phyloP scores from a whole-genome alignment of 2,888 invertebrate genomes.

The Carcina quercana region DNA sequence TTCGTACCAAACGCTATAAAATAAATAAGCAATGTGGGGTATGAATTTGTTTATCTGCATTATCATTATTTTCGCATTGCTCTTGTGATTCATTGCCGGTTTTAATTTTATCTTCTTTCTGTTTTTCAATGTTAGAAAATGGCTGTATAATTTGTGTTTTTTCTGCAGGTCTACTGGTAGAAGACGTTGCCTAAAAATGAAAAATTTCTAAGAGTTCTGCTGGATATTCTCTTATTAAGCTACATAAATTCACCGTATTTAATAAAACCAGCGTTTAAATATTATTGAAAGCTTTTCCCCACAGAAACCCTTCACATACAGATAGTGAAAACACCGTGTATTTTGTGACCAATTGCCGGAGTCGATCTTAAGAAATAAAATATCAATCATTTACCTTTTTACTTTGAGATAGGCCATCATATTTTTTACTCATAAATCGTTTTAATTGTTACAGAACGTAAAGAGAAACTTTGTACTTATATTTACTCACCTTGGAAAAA shows the following conservation, averaged over 20 bases:
- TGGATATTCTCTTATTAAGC: too few species aligned
- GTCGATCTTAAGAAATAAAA: constrained; percentile 5
- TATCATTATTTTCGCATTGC: constrained; percentile 17
- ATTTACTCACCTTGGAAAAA: constrained; percentile 4
- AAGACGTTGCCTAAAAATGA: constrained; percentile 18
- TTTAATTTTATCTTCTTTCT: constrained; percentile 16
- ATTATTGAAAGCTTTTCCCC: background rate
- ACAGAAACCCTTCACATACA: constrained; percentile 1
- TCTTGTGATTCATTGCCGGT: constrained; percentile 16
- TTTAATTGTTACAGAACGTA: constrained; percentile 9
- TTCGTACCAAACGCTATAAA: too few species aligned
- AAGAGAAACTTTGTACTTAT: constrained; percentile 6
- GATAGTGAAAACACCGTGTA: background rate
- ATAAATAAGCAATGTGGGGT: too few species aligned
- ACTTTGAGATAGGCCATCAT: constrained; percentile 11
- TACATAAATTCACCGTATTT: constrained; percentile 2
- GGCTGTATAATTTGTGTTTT: constrained; percentile 19
- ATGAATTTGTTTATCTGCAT: constrained; percentile 17
- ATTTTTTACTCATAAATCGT: constrained; percentile 9
- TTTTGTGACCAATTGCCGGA: constrained; percentile 8
- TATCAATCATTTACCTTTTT: constrained; percentile 3
- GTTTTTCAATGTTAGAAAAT: constrained; percentile 16
- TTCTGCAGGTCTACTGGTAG: constrained; percentile 19
- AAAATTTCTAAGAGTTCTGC: constrained; percentile 18
- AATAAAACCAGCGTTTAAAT: constrained; percentile 3